Conservation (phyloP, 2,888 invertebrate species). For the Balanococcus diminutus region DNA sequence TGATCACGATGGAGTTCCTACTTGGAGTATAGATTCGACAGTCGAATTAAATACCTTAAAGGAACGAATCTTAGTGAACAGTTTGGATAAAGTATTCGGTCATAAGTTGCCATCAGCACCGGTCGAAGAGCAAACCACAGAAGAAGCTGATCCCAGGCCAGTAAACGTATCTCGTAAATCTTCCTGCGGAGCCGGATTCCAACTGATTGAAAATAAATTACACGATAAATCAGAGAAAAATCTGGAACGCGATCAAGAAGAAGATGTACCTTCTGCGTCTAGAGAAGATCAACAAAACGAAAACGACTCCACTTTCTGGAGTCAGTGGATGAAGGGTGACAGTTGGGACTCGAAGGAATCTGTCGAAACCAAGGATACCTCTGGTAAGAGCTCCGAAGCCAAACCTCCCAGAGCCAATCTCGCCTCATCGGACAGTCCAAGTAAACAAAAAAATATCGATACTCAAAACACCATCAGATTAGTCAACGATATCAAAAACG, state of each 20-base stretch:
- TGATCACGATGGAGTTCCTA: not conserved
- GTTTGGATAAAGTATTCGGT: conserved; percentile 43
- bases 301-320: not conserved
- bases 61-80: conserved; percentile 40
- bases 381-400: not conserved
- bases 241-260: not conserved
- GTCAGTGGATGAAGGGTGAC: conserved; percentile 47
- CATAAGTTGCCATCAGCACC: not conserved
- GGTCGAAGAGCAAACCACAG: not conserved
- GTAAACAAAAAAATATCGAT: conserved; percentile 45
- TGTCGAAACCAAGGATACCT: not conserved
- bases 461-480: not conserved
- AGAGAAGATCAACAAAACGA: not conserved
- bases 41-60: conserved; percentile 48
- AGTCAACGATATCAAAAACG: conserved; percentile 43
- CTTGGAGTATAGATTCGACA: conserved; percentile 29
- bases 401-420: conserved; percentile 17
- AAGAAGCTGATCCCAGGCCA: not conserved
- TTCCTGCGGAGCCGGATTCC: not conserved
- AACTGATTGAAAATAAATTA: conserved; percentile 47
- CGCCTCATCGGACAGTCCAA: not conserved
- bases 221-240: not conserved
- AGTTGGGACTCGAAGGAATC: conserved; percentile 42
- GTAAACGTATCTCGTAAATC: conserved; percentile 4
- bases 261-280: not conserved